These are phyloP conservation scores for Nycticryphes semicollaris DNA, from an alignment of 2,113 vertebrate genomes.

Conservation along the genomic window DNA sequence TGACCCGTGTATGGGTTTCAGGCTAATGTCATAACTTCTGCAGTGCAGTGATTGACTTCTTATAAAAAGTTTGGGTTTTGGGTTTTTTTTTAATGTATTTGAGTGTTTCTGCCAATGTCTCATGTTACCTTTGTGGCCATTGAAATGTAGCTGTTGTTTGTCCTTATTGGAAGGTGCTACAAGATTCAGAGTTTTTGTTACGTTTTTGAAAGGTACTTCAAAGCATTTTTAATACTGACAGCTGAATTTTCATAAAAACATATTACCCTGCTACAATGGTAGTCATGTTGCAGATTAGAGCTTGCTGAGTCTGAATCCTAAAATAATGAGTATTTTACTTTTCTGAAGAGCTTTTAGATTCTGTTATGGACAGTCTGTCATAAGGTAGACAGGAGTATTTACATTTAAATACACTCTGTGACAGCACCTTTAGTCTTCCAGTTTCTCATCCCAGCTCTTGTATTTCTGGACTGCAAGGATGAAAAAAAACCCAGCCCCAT, in stretches of 20 bases:
- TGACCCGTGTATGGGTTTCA: background rate
- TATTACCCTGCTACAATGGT: background rate
- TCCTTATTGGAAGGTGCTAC: background rate
- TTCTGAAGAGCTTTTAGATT: background rate
- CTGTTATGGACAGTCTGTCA: background rate
- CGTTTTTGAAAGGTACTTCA: conserved; percentile 36
- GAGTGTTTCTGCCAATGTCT: background rate
- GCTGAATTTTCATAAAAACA: conserved; percentile 16
- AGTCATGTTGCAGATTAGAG: background rate
- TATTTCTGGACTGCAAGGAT: background rate
- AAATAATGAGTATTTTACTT: background rate
- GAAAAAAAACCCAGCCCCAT: background rate
- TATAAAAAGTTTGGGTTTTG: background rate
- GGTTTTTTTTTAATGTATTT: background rate
- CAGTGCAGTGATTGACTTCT: background rate
- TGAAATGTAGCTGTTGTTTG: background rate
- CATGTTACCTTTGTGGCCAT: background rate
- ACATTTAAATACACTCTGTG: background rate
- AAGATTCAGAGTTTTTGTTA: background rate
- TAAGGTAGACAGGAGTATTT: background rate
- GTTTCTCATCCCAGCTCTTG: background rate
- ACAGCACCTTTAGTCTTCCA: background rate
- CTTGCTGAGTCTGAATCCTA: background rate
- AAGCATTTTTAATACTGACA: background rate
- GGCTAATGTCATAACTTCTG: background rate